phyloP scores from a whole-genome alignment of 2,888 invertebrate species.

The Epiblema foenella region DNA sequence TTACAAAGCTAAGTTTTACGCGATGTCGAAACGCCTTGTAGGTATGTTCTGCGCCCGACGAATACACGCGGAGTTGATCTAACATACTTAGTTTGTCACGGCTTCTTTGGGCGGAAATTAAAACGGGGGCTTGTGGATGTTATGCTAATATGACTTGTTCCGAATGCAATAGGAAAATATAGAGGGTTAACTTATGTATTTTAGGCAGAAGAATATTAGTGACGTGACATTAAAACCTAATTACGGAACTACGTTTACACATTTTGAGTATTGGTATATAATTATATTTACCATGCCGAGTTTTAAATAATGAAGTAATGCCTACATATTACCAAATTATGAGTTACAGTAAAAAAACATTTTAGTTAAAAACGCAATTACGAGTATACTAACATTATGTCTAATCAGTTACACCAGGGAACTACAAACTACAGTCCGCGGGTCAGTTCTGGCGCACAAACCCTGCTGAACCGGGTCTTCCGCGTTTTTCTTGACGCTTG shows the following conservation, averaged over 20 bases:
- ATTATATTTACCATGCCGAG: not conserved
- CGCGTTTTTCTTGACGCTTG: too few relatives aligned
- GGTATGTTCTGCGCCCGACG: not conserved
- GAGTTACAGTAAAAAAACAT: too few relatives aligned
- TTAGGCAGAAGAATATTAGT: not conserved
- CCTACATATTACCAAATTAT: not conserved
- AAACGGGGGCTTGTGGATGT: slow-evolving; percentile 18
- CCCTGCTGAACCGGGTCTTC: too few relatives aligned
- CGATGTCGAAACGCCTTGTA: too few relatives aligned
- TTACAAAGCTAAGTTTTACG: too few relatives aligned
- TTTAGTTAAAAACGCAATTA: too few relatives aligned
- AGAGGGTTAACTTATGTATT: not conserved
- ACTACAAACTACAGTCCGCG: too few relatives aligned
- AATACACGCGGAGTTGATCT: slow-evolving; percentile 9
- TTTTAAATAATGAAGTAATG: not conserved
- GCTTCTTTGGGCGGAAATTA: slow-evolving; percentile 32
- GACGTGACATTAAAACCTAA: not conserved
- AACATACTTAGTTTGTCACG: slow-evolving; percentile 23
- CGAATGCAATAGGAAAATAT: slow-evolving; percentile 9
- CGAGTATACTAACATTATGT: too few relatives aligned
- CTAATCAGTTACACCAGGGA: too few relatives aligned
- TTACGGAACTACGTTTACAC: not conserved
- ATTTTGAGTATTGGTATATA: not conserved
- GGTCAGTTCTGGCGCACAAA: too few relatives aligned
- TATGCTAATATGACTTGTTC: slow-evolving; percentile 29